Conservation (phyloP, 2,113 vertebrate genomes). For the Lasiurus cinereus region DNA sequence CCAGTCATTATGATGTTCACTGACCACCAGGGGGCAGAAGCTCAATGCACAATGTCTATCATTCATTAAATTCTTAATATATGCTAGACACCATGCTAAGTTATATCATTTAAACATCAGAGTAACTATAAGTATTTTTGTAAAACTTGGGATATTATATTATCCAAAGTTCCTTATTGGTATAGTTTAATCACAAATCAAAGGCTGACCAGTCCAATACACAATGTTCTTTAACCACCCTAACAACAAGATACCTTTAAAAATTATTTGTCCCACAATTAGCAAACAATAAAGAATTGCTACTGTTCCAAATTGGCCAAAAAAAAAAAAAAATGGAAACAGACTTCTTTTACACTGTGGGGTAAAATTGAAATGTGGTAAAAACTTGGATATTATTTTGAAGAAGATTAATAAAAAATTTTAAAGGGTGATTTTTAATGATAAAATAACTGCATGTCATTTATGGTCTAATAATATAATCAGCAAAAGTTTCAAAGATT, state of each 20-base stretch:
- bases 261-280: not conserved
- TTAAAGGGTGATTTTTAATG: not conserved
- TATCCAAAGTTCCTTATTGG: not conserved
- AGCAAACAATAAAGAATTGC: not conserved
- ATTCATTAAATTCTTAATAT: not conserved
- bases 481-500: not conserved
- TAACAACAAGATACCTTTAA: not conserved
- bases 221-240: not conserved
- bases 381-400: not conserved
- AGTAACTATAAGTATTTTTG: not conserved
- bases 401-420: not conserved
- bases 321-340: not conserved
- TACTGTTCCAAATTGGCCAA: not conserved
- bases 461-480: not conserved
- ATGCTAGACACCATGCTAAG: not conserved
- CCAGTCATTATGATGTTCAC: no score
- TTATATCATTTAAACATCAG: not conserved
- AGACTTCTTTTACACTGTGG: not conserved
- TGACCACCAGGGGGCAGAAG: no score
- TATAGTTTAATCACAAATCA: not conserved
- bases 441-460: not conserved
- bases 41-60: not conserved
- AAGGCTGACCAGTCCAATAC: not conserved
- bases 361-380: not conserved
- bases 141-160: not conserved